Base-by-base conservation (phyloP, 2,113 vertebrate species). In the Lates calcarifer region DNA sequence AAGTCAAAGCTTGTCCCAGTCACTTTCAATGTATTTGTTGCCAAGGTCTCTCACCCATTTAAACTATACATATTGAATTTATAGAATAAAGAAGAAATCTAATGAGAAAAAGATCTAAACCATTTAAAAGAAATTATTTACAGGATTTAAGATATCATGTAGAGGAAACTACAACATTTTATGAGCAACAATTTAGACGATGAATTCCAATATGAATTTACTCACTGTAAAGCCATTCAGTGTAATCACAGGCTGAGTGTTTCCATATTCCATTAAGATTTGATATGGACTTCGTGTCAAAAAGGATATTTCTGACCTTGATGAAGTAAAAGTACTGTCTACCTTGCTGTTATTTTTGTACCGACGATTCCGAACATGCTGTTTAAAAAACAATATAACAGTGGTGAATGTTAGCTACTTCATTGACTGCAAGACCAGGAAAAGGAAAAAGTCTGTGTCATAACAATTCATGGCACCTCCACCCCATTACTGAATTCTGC, bases 371-470 rank as follows among this genome's bases (percentile, higher is more conserved):
- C 14, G 3, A 73, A 63, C 29, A 63, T 55, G 55, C 5, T 18
- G 49, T 47, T 56, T 6, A 67, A 28, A 69, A 60, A 74, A 29
- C 4, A 10, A 13, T 18, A 29, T 39, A 24, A 22, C 5, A 58
- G 26, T 45, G 10, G 26, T 63, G 11, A n/a, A 31, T 20, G 13
- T 47, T 45, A n/a, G 53, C 53, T 28, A 43, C 24, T 17, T 53
- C 41, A 26, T 17, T 47, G 49, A 35, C 15, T 7, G 24, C 7
- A 31, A 57, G 20, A 49, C 15, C 49, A 5, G 29, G 12, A 39
- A 67, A 74, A 60, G 12, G 12, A 74, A 74, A 84, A 51, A 24
- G 41, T 58, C 49, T 57, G 15, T 43, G 28, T 31, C n/a, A 53
- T 67, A 17, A 37, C n/a, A 39, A 65, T 58, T 78, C n/a, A 51